Evolutionary conservation across 1,140 invertebrate species (phyloP).

Genomic region (Arctopsyche grandis): DNA sequence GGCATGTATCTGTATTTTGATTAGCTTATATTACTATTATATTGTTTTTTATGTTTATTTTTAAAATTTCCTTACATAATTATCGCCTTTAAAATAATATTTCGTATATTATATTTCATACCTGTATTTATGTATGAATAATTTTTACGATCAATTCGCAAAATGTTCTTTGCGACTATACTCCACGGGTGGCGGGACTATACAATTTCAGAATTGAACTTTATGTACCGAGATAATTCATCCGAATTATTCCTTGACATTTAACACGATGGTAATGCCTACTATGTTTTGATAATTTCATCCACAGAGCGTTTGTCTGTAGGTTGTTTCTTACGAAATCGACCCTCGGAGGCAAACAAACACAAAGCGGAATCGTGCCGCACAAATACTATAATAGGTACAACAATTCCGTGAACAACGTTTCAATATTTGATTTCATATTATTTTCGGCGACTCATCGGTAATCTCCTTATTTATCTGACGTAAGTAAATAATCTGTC

Average conservation of each 20-base stretch:
- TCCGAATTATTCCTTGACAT: constrained; percentile 24
- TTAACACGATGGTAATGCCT: constrained; percentile 18
- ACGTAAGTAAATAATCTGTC: constrained; percentile 3
- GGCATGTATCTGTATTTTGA: too few relatives aligned
- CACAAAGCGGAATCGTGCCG: too few relatives aligned
- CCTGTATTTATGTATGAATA: too few relatives aligned
- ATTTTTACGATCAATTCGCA: too few relatives aligned
- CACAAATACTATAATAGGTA: too few relatives aligned
- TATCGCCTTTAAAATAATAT: too few relatives aligned
- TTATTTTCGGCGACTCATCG: background rate
- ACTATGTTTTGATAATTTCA: constrained; percentile 20
- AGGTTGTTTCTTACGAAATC: background rate
- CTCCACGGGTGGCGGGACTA: background rate
- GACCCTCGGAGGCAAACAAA: background rate
- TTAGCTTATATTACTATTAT: too few relatives aligned
- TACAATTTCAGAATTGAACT: constrained; percentile 10
- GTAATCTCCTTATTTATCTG: constrained; percentile 21
- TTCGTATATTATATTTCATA: too few relatives aligned
- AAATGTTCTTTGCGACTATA: too few relatives aligned
- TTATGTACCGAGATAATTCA: background rate
- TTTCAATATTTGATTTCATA: constrained; percentile 14
- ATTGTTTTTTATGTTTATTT: too few relatives aligned
- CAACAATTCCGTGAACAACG: background rate
- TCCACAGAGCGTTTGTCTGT: background rate
- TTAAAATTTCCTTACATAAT: too few relatives aligned